Evolutionary conservation across 2,888 invertebrate species (phyloP), one percentile per base, ranked within the genome.

Genomic region (Drosophila setosimentum): DNA sequence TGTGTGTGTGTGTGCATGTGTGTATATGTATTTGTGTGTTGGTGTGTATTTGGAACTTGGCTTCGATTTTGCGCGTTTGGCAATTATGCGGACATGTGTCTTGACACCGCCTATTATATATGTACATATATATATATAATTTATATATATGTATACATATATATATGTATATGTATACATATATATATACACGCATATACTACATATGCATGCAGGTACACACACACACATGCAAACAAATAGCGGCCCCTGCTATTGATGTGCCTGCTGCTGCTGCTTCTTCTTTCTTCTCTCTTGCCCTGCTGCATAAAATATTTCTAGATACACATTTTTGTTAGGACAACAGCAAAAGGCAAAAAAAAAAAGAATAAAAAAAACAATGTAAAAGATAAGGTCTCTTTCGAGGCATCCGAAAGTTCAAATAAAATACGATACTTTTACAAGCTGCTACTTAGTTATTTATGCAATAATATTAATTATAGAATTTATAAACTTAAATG

Each of bases 1-100:
- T 61, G 10, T 40, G 32, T 33, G 7, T 30, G 59, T 55, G 11
- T 49, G 29, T 64, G 18, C 40, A 13, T 61, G 33, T 73, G 48
- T 58, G 8, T 51, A 24, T 61, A 45, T 63, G n/a, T 58, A 11
- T 49, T 62, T 18, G 53, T 59, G 57, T 58, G 27, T 40, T n/a
- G n/a, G 54, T 70, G 70, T 65, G 32, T 72, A 57, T 76, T 68
- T 66, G 65, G 48, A 51, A 74, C 80, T 86, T 82, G 80, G 82
- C 87, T 88, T 83, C 86, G 88, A 88, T 85, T 85, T 88, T 86
- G 86, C 88, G 85, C 85, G 88, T 85, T 85, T 88, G 88, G 83
- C 88, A 85, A 85, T 85, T 88, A 85, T 85, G 83, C 83, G 88
- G 82, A 85, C 88, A 88, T 85, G 84, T 85, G 86, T 85, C 84